phyloP scores from a whole-genome alignment of 2,113 vertebrate genomes.

The Haemorhous mexicanus region DNA sequence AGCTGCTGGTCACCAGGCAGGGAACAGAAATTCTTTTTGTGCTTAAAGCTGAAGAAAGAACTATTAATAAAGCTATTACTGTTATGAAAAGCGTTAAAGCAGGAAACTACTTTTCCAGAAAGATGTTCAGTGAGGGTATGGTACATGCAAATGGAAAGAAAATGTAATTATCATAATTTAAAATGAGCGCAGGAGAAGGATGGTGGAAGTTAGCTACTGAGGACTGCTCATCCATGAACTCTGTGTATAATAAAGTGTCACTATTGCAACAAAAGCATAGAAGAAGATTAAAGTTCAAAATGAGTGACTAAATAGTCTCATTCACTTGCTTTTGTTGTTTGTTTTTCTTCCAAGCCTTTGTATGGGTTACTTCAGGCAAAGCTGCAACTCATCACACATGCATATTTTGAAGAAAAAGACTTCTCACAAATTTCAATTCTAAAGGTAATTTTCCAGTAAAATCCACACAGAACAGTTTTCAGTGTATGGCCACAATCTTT shows the following conservation, averaged over 20 bases:
- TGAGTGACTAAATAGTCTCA: not conserved
- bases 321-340: conserved; percentile 12
- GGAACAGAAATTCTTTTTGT: not conserved
- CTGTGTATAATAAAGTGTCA: not conserved
- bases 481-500: not conserved
- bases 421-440: conserved; percentile 98
- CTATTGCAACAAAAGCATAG: not conserved
- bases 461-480: not conserved
- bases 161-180: not conserved
- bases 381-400: conserved; percentile 96
- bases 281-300: not conserved
- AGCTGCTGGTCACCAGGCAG: not conserved
- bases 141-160: not conserved
- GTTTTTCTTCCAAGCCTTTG: conserved; percentile 81
- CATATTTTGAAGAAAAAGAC: conserved; percentile 99
- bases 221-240: not conserved
- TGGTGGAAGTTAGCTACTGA: not conserved
- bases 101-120: not conserved
- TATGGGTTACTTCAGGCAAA: conserved; percentile 97
- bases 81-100: not conserved
- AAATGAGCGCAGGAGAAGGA: not conserved
- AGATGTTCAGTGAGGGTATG: not conserved
- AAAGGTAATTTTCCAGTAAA: conserved; percentile 77
- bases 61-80: not conserved
- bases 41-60: not conserved